phyloP scores from a whole-genome alignment of 1,140 invertebrate species.

The Aleiodes sp. region DNA sequence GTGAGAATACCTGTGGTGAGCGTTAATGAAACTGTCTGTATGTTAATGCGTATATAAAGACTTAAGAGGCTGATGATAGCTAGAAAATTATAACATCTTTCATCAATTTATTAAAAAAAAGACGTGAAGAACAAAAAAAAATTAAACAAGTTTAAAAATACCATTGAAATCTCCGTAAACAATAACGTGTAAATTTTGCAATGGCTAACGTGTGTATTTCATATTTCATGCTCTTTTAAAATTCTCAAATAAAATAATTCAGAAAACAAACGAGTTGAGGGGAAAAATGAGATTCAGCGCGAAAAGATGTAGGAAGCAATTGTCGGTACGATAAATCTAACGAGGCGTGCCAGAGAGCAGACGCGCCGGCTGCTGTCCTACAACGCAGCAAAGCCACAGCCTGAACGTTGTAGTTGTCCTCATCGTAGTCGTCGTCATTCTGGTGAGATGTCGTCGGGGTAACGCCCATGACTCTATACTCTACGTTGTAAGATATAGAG shows the following conservation, averaged over 20 bases:
- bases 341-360: constrained; percentile 46
- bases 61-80: too few relatives aligned
- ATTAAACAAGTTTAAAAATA: too few relatives aligned
- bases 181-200: too few relatives aligned
- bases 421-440: neutral
- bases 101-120: too few relatives aligned
- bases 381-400: constrained; percentile 49
- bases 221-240: too few relatives aligned
- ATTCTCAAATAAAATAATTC: too few relatives aligned
- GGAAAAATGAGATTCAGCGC: constrained; percentile 25
- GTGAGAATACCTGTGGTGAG: constrained; percentile 24
- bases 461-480: neutral
- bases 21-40: constrained; percentile 30
- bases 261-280: constrained; percentile 2
- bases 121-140: too few relatives aligned
- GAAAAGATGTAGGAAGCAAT: constrained; percentile 33
- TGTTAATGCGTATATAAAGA: constrained; percentile 25
- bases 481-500: neutral
- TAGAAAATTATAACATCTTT: too few relatives aligned
- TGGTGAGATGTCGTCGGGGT: neutral
- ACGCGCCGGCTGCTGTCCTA: constrained; percentile 30
- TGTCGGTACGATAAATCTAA: constrained; percentile 54
- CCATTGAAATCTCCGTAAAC: too few relatives aligned
- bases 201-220: too few relatives aligned
- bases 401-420: constrained; percentile 53